These are phyloP conservation scores for Astyanax mexicanus DNA, from an alignment of 2,797 vertebrate genomes.

Conservation along the genomic window DNA sequence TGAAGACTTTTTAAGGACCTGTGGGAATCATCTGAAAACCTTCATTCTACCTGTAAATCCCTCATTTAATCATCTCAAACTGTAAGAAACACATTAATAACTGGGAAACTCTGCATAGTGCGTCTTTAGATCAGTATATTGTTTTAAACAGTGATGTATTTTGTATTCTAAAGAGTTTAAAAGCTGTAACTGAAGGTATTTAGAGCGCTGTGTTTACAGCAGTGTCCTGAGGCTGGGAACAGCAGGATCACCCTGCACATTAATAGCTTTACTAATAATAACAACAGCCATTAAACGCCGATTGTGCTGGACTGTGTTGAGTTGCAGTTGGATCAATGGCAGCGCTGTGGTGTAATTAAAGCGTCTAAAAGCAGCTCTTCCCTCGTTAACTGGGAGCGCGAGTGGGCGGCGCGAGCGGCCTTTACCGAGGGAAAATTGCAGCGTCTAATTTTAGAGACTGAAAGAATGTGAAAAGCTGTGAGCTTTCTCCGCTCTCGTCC, in stretches of 20 bases:
- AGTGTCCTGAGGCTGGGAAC: slow-evolving; percentile 34
- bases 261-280: slow-evolving; percentile 63
- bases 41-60: no score
- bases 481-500: slow-evolving; percentile 68
- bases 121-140: no score
- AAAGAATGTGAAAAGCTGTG: slow-evolving; percentile 66
- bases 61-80: no score
- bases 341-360: slow-evolving; percentile 74
- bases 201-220: slow-evolving; percentile 46
- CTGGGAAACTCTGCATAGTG: no score
- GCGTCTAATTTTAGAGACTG: slow-evolving; percentile 78
- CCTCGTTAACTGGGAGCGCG: slow-evolving; percentile 73
- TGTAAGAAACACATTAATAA: no score
- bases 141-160: no score
- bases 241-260: slow-evolving; percentile 52
- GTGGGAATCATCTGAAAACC: no score
- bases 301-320: slow-evolving; percentile 59
- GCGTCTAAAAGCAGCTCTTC: slow-evolving; percentile 78
- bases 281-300: slow-evolving; percentile 50
- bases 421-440: slow-evolving; percentile 80
- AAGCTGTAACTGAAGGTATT: no score
- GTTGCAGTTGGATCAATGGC: slow-evolving; percentile 73
- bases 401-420: slow-evolving; percentile 75
- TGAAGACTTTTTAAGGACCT: no score
- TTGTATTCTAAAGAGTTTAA: no score